Evolutionary conservation across 2,797 vertebrate species (phyloP), one percentile per base, ranked within the genome.

Genomic region (Podarcis siculus): DNA sequence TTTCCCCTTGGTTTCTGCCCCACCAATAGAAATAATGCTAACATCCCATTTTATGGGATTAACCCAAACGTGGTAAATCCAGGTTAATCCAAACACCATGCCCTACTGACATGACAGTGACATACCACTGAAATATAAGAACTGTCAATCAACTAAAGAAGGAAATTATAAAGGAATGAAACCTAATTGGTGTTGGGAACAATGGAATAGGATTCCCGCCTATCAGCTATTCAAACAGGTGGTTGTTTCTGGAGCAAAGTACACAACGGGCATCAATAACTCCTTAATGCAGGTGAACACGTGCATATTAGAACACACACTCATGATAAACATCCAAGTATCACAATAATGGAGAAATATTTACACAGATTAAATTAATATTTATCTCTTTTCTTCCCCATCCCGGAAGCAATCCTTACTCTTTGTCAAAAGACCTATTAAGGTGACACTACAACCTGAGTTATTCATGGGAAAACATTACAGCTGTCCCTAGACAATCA

Each of bases 1-100:
- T 42, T 87, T 71, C 77, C 35, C 37, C 71, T 75, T 71, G 72
- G 25, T 30, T 45, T 72, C 6, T 77, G 39, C 64, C 37, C 49
- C 49, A 76, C 45, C 35, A 75, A 77, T 71, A 37, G 9, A 82
- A 58, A 79, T n/a, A 19, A 5, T 23, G 64, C 19, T 37, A 77
- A 58, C 67, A n/a, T 10, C 82, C 17, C 42, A n/a, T 35, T 89
- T 85, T 61, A 78, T 64, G 72, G 79, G 19, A 87, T 77, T 87
- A 85, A 49, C 25, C 37, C n/a, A 58, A 85, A 69, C 30, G 23
- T 81, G 73, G 64, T 30, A 81, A 84, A 81, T 85, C 82, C 73
- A 58, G 69, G 87, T 80, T 85, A 75, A 75, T 75, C 61, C 86
- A 42, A 67, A 21, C 45, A 61, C n/a, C 61, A n/a, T 30, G 19